Evolutionary conservation across 2,888 invertebrate species (phyloP).

Genomic region (Adelognathus sp.): DNA sequence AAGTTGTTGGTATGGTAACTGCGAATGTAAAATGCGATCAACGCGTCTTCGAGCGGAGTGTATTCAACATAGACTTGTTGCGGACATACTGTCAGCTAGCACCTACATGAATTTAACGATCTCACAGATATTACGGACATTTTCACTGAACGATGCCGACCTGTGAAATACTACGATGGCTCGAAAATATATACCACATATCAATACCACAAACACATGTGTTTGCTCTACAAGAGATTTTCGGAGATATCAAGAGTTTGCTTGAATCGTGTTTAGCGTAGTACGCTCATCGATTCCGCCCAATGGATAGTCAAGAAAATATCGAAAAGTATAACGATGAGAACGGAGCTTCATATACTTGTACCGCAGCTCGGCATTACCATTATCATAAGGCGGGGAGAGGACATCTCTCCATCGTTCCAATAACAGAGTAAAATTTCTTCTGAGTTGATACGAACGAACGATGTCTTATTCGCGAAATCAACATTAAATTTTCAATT

Average conservation of each 20-base stretch:
- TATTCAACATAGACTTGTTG: not conserved
- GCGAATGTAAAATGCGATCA: not conserved
- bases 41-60: not conserved
- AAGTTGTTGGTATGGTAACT: constrained; percentile 9
- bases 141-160: not conserved
- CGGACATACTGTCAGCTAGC: not conserved
- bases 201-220: not conserved
- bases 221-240: not conserved
- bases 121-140: not conserved
- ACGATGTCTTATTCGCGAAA: no score
- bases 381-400: not conserved
- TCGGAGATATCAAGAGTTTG: not conserved
- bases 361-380: not conserved
- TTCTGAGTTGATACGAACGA: no score
- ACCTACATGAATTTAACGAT: not conserved
- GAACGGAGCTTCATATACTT: not conserved
- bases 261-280: not conserved
- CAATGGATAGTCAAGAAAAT: constrained; percentile 8
- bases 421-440: not conserved
- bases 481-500: no score
- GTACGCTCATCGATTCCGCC: not conserved
- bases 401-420: not conserved
- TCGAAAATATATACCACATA: not conserved
- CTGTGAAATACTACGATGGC: not conserved
- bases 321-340: not conserved